Conservation (phyloP, 2,888 invertebrate species). For the Nebria brevicollis region DNA sequence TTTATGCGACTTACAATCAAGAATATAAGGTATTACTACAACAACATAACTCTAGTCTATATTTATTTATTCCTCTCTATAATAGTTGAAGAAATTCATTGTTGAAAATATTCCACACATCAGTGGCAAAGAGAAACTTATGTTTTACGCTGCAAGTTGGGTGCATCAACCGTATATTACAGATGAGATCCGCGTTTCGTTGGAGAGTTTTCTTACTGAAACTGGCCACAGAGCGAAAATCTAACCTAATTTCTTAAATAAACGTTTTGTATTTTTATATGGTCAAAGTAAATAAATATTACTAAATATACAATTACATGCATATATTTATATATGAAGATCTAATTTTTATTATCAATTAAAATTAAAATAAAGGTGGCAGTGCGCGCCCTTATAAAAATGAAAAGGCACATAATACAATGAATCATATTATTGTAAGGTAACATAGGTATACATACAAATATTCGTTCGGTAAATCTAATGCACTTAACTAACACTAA, state of each 20-base stretch:
- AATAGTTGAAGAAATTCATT: slow-evolving; percentile 58
- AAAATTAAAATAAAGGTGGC: slow-evolving; percentile 34
- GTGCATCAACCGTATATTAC: slow-evolving; percentile 62
- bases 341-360: slow-evolving; percentile 34
- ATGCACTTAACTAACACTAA: no score
- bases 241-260: slow-evolving; percentile 32
- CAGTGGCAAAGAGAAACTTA: slow-evolving; percentile 58
- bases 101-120: slow-evolving; percentile 63
- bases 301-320: not conserved
- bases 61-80: slow-evolving; percentile 47
- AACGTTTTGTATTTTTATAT: not conserved
- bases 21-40: slow-evolving; percentile 59
- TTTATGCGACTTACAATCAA: slow-evolving; percentile 59
- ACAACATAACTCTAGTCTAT: slow-evolving; percentile 13
- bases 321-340: not conserved
- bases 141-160: slow-evolving; percentile 64
- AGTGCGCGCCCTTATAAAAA: slow-evolving; percentile 38
- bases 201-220: slow-evolving; percentile 60
- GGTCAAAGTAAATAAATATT: not conserved
- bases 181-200: slow-evolving; percentile 54
- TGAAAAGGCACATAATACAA: slow-evolving; percentile 40
- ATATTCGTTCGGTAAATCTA: no score
- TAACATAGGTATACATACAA: no score
- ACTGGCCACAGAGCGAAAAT: slow-evolving; percentile 59
- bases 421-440: not conserved